Percentiles rank a stretch among this genome's conserved stretches.
Conservation (phyloP, 2,797 vertebrate genomes). For the Lagorchestes hirsutus region DNA sequence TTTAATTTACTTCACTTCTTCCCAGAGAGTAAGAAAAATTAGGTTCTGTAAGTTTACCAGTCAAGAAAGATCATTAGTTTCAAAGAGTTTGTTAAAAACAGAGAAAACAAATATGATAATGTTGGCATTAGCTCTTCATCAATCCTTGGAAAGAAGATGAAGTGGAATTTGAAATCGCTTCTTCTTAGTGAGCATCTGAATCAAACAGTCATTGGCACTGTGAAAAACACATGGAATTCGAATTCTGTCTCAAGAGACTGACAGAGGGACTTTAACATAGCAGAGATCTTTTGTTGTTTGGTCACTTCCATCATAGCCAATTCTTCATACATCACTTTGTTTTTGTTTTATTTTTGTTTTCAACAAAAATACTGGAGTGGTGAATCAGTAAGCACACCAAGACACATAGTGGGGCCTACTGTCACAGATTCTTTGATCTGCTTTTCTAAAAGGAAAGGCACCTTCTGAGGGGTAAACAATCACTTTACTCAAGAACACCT, state of each 20-base stretch:
- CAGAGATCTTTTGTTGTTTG: background rate
- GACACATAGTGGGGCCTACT: no score
- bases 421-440: no score
- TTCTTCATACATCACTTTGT: no score
- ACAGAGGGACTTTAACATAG: background rate
- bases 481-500: no score
- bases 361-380: background rate
- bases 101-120: constrained; percentile 21
- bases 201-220: background rate
- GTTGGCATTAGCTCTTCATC: background rate
- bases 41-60: constrained; percentile 9
- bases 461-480: no score
- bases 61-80: constrained; percentile 26
- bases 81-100: constrained; percentile 37
- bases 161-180: background rate
- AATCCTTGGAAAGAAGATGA: background rate
- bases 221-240: background rate
- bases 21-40: constrained; percentile 44
- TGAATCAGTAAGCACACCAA: no score
- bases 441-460: no score
- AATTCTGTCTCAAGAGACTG: background rate
- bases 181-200: background rate
- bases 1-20: constrained; percentile 63
- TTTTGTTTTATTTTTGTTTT: background rate
- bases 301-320: background rate